Percentiles rank a stretch among this genome's conserved stretches.
phyloP scores from a whole-genome alignment of 2,113 vertebrate genomes.

The Phaethon lepturus region DNA sequence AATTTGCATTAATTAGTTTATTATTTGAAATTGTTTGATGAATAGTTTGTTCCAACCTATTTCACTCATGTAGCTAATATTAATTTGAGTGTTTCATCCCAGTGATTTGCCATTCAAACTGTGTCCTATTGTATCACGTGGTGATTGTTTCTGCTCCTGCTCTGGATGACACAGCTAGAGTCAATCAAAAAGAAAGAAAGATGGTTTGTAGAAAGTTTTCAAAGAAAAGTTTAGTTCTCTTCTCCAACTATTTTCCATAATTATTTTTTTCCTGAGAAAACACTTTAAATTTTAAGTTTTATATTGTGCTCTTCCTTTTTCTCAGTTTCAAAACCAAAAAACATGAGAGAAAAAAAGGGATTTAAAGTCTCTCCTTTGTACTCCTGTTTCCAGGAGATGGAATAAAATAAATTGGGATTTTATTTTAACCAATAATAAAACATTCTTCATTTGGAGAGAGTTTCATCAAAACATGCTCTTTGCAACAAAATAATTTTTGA shows the following conservation, averaged over 20 bases:
- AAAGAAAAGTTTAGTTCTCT: neutral
- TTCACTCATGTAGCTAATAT: constrained; percentile 52
- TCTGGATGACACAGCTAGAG: neutral
- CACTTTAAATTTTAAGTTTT: neutral
- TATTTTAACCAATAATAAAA: neutral
- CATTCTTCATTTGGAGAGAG: neutral
- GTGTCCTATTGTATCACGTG: neutral
- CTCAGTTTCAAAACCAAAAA: neutral
- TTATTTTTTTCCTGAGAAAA: neutral
- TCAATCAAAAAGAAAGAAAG: neutral
- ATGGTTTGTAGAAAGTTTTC: neutral
- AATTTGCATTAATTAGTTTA: constrained; percentile 66
- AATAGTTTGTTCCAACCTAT: constrained; percentile 52
- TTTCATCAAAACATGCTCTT: rapidly evolving
- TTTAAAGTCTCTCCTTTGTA: neutral
- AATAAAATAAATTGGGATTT: neutral
- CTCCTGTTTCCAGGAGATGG: rapidly evolving
- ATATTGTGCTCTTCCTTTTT: neutral
- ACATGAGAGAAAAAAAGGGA: neutral
- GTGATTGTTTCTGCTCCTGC: constrained; percentile 5
- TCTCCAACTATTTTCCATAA: neutral
- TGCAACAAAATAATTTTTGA: neutral
- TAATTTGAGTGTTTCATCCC: constrained; percentile 37
- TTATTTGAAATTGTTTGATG: constrained; percentile 60
- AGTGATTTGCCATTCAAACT: constrained; percentile 14